These are phyloP conservation scores for Dinothrombium tinctorium DNA, from an alignment of 1,140 invertebrate genomes.

Conservation along the genomic window DNA sequence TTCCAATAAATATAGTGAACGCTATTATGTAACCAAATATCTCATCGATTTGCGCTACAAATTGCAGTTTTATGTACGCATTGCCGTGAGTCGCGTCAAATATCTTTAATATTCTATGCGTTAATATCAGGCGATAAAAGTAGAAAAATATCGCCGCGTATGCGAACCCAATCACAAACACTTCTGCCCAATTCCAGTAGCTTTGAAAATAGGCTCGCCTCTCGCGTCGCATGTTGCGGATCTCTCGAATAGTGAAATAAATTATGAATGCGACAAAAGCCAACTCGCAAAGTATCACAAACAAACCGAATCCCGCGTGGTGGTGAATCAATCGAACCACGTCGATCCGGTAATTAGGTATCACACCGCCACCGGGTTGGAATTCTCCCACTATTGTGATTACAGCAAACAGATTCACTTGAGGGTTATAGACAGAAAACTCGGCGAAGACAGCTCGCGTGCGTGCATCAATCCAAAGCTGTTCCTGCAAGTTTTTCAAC, in stretches of 20 bases:
- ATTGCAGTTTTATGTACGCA: constrained; percentile 28
- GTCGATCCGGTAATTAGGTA: constrained; percentile 27
- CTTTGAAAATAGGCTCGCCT: constrained; percentile 22
- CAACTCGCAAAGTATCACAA: constrained; percentile 22
- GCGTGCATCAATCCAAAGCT: constrained; percentile 28
- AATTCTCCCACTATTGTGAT: constrained; percentile 28
- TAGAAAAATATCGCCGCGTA: constrained; percentile 25
- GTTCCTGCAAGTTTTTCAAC: constrained; percentile 20
- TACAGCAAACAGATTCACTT: constrained; percentile 28
- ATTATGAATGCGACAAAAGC: constrained; percentile 24
- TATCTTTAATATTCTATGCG: constrained; percentile 21
- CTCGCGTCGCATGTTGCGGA: constrained; percentile 18
- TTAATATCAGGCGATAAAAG: constrained; percentile 23
- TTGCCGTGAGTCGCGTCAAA: constrained; percentile 22
- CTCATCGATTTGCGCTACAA: constrained; percentile 26
- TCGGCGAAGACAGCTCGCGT: constrained; percentile 32
- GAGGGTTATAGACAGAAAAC: constrained; percentile 32
- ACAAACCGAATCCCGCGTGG: constrained; percentile 18
- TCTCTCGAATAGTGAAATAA: constrained; percentile 26
- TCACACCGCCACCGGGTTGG: constrained; percentile 25
- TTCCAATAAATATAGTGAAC: constrained; percentile 25
- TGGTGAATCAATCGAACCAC: constrained; percentile 22
- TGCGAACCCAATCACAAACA: constrained; percentile 22
- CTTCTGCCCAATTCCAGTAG: constrained; percentile 27
- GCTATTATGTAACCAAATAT: constrained; percentile 24